Conservation (phyloP, 2,888 invertebrate genomes). For the Fragum whitleyi region DNA sequence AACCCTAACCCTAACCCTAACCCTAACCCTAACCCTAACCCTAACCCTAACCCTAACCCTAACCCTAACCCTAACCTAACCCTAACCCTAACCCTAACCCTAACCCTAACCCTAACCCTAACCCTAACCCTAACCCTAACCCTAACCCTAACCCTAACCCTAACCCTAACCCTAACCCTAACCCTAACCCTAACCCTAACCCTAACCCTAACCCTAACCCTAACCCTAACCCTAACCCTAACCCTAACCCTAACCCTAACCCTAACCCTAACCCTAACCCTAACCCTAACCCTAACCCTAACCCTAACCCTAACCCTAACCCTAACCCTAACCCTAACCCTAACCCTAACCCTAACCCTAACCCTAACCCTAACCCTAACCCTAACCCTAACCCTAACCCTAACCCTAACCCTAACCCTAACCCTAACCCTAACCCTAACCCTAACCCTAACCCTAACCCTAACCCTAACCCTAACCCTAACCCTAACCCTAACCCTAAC, state of each 20-base stretch:
- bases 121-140: conserved; percentile 54
- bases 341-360: conserved; percentile 62
- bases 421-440: conserved; percentile 63
- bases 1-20: conserved; percentile 61
- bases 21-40: conserved; percentile 53
- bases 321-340: conserved; percentile 58
- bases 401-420: conserved; percentile 63
- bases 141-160: conserved; percentile 48
- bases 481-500: conserved; percentile 63
- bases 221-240: conserved; percentile 60
- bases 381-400: conserved; percentile 57
- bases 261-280: conserved; percentile 64
- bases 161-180: conserved; percentile 55
- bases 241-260: conserved; percentile 60
- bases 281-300: conserved; percentile 68
- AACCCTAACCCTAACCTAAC: conserved; percentile 53
- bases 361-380: conserved; percentile 54
- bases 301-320: conserved; percentile 66
- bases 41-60: conserved; percentile 57
- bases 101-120: conserved; percentile 57
- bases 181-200: conserved; percentile 61
- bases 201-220: conserved; percentile 70
- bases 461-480: conserved; percentile 62
- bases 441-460: conserved; percentile 64
- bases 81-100: conserved; percentile 61